A percentile compares a stretch with the other conserved stretches of the same genome.
phyloP scores from a whole-genome alignment of 2,797 vertebrate species.

The Cuculus canorus region DNA sequence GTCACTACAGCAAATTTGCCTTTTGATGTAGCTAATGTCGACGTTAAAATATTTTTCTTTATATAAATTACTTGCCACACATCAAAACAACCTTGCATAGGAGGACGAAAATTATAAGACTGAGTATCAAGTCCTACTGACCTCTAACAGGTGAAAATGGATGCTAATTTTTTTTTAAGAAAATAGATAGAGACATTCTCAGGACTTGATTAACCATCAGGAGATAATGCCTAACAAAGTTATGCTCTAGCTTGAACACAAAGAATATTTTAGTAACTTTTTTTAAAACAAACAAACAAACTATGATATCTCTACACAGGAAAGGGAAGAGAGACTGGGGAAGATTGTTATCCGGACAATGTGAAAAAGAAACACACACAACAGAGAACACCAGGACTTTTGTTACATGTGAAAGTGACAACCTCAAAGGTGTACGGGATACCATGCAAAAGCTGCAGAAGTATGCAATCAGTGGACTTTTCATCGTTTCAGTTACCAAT shows the following conservation, averaged over 20 bases:
- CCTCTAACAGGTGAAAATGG: slow-evolving; percentile 71
- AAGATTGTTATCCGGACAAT: not conserved
- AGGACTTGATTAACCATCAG: slow-evolving; percentile 31
- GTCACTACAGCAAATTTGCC: slow-evolving; percentile 62
- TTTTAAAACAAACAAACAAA: not conserved
- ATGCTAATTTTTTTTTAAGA: not conserved
- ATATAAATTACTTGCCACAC: slow-evolving; percentile 60
- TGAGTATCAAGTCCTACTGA: slow-evolving; percentile 46
- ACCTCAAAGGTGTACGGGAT: not conserved
- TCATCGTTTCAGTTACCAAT: slow-evolving; percentile 9
- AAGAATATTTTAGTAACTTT: not conserved
- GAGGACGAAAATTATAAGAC: slow-evolving; percentile 19
- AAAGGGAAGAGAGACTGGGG: not conserved
- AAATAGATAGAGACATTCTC: not conserved
- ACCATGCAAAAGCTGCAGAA: not conserved
- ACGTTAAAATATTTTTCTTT: slow-evolving; percentile 75
- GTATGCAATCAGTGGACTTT: slow-evolving; percentile 1
- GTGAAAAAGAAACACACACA: not conserved
- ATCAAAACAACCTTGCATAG: slow-evolving; percentile 70
- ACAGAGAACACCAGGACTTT: not conserved
- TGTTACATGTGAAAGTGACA: not conserved
- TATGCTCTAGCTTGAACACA: not conserved
- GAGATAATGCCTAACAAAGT: slow-evolving; percentile 9
- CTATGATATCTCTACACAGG: not conserved
- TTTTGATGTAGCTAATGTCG: slow-evolving; percentile 71